Evolutionary conservation across 2,113 vertebrate genomes (phyloP), one percentile per base, ranked within the genome.

Genomic region (Thunnus thynnus): DNA sequence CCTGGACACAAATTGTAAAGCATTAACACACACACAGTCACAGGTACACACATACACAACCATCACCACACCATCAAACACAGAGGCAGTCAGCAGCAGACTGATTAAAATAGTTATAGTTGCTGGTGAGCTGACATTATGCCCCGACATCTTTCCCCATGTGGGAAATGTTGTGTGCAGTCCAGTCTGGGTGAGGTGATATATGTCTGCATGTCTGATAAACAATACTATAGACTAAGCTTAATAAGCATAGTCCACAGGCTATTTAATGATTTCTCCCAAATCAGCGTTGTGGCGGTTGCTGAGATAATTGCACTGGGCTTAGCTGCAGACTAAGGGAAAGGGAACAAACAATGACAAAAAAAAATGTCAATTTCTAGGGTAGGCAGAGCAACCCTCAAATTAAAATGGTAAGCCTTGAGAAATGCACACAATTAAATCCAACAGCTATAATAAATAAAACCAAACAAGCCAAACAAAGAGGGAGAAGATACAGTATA

Each of bases 261-360:
- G 86, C 90, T 74, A 80, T 90, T 90, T 88, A 93, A 91, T 91
- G 89, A 93, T 91, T 92, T 91, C 83, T 86, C 74, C 80, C 66
- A 90, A 91, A 92, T 91, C 89, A 81, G 91, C 55, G 54, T 68
- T 79, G 72, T 81, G 84, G 80, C 81, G 78, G 51, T 83, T 87
- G 68, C 81, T 67, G 89, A 88, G 88, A 85, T 92, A 93, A 93
- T 93, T 89, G 88, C 80, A 72, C 75, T 66, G 80, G 83, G 86
- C 78, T 90, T 84, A 89, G 86, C 76, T 80, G 86, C 80, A 88
- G 84, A 91, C 63, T 61, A 74, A 80, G 78, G 67, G 52, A 86
- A 63, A 74, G 52, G 78, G 57, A 89, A 82, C 66, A 89, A 91
- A 90, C 82, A 92, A 81, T 88, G 85, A 89, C 78, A 75, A 64